A percentile compares a stretch with the other conserved stretches of the same genome.
These are phyloP conservation scores for Gobius niger DNA, from an alignment of 2,113 vertebrate species.

Conservation along the genomic window DNA sequence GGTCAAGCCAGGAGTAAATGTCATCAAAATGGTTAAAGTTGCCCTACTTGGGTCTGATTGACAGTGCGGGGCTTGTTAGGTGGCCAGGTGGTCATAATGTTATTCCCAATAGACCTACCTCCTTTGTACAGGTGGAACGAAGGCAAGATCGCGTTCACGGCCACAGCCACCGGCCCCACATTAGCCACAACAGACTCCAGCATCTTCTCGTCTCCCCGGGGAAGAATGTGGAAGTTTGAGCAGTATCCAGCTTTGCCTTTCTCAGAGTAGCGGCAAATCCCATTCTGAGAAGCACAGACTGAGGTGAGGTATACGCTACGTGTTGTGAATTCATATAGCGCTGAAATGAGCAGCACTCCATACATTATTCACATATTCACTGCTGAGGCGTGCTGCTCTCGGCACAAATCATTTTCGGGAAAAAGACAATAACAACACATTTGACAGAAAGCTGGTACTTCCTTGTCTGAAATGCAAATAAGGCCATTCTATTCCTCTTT, in stretches of 20 bases:
- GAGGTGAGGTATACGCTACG: neutral
- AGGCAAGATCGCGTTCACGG: conserved; percentile 60
- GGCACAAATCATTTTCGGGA: neutral
- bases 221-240: conserved; percentile 53
- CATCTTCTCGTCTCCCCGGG: conserved; percentile 56
- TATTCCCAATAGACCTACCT: conserved; percentile 49
- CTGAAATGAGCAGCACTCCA: neutral
- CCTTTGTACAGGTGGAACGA: conserved; percentile 73
- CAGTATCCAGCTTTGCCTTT: conserved; percentile 63
- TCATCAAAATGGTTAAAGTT: no score
- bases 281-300: conserved; percentile 49
- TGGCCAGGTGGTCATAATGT: neutral
- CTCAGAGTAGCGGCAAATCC: conserved; percentile 63
- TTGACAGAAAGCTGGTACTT: neutral
- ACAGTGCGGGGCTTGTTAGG: neutral
- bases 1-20: no score
- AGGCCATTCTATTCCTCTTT: neutral
- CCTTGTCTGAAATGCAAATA: neutral
- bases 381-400: neutral
- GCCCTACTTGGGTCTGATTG: no score
- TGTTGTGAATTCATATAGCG: neutral
- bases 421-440: neutral
- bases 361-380: conserved; percentile 8
- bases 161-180: conserved; percentile 70
- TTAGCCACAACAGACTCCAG: conserved; percentile 59